Evolutionary conservation across 2,888 invertebrate species (phyloP).

Genomic region (Megalurothrips usitatus): DNA sequence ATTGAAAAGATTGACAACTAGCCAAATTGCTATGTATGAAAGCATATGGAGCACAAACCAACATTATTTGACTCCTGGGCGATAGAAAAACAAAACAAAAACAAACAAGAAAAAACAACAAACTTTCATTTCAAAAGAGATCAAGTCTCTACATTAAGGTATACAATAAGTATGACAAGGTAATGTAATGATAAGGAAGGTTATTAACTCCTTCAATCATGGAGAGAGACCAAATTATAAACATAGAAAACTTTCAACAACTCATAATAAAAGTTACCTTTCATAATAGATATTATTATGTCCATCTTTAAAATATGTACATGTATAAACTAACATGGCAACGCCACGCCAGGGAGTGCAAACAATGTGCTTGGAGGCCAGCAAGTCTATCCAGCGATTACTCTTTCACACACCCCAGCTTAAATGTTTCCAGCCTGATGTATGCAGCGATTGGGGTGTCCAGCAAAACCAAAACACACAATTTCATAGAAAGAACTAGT

Average conservation of each 20-base stretch:
- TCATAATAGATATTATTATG: slow-evolving; percentile 31
- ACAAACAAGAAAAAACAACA: slow-evolving; percentile 23
- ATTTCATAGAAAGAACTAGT: not conserved
- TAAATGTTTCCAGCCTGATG: slow-evolving; percentile 1
- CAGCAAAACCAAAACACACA: slow-evolving; percentile 2
- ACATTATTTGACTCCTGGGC: slow-evolving; percentile 18
- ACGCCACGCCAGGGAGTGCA: slow-evolving; percentile 56
- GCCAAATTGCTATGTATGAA: not conserved
- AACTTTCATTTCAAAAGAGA: not conserved
- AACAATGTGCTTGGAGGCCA: slow-evolving; percentile 86
- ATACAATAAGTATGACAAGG: slow-evolving; percentile 23
- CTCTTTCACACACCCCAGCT: slow-evolving; percentile 3
- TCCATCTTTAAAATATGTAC: slow-evolving; percentile 31
- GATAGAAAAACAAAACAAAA: slow-evolving; percentile 27
- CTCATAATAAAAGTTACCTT: slow-evolving; percentile 33
- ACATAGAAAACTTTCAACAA: slow-evolving; percentile 29
- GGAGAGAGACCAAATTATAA: slow-evolving; percentile 23
- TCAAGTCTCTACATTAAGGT: slow-evolving; percentile 20
- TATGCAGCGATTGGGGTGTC: not conserved
- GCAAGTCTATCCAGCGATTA: slow-evolving; percentile 42
- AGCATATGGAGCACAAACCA: slow-evolving; percentile 8
- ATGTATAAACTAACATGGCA: slow-evolving; percentile 28
- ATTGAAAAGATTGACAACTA: not conserved
- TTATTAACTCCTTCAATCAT: slow-evolving; percentile 2
- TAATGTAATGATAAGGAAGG: slow-evolving; percentile 1